Evolutionary conservation across 2,113 vertebrate species (phyloP), one percentile per base, ranked within the genome.

Genomic region (Solea senegalensis): DNA sequence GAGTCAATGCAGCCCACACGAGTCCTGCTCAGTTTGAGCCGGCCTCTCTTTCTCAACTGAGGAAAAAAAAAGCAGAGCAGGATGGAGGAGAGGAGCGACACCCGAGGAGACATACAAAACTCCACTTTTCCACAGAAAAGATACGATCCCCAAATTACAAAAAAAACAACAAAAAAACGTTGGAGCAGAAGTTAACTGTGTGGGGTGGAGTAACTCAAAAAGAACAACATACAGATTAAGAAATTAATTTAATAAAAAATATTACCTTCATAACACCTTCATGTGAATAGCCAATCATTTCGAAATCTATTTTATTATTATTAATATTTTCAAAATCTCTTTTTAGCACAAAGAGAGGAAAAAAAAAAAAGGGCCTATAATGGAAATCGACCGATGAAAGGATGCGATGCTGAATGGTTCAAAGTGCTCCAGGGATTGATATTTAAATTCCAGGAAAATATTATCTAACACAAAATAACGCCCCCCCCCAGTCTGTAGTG

Each of bases 61-160:
- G 80, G 26, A 11, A 61, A 80, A 74, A 75, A 78, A 67, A 54
- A 72, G 62, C 69, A 68, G 77, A 41, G 69, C 83, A 86, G 80
- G 82, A 80, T 84, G 79, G 76, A 83, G 85, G 77, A 83, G 85
- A 82, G 86, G 80, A 82, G 87, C 86, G 86, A 84, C 86, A 89
- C 84, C 72, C 83, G 79, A 91, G 80, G 84, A 89, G 68, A 86
- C 57, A 85, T 2, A 61, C 73, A 78, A 86, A 87, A 92, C 86
- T 91, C 85, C 91, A 86, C 73, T 90, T 87, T 59, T 41, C 62
- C 69, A 54, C 15, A 39, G 53, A 28, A 78, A 34, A 44, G 39
- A 40, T 10, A 14, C 14, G 12, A 45, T 39, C 43, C 51, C 8
- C 9, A 56, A 57, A 53, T 21, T 3, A 41, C 2, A 8, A 34